Conservation (phyloP, 2,888 invertebrate genomes). For the Linnaemya vulpina region DNA sequence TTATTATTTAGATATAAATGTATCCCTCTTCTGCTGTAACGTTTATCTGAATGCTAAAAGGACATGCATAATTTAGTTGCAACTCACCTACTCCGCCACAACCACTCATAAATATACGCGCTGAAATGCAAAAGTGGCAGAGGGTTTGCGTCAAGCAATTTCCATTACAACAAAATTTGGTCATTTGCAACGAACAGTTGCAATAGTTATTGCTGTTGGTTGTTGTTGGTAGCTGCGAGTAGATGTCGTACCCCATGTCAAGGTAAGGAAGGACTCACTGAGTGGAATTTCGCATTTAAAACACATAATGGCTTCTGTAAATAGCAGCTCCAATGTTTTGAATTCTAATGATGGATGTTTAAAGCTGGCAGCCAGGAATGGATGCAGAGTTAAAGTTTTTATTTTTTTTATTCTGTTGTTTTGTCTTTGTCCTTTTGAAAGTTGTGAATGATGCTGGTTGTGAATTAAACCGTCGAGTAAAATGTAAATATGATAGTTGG, state of each 20-base stretch:
- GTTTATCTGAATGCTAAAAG: not conserved
- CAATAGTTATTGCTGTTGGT: not conserved
- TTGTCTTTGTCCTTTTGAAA: not conserved
- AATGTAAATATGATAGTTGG: constrained; percentile 35
- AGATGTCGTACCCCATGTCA: not conserved
- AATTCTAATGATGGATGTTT: constrained; percentile 66
- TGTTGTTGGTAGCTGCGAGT: not conserved
- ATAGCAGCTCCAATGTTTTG: constrained; percentile 49
- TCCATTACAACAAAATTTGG: constrained; percentile 53
- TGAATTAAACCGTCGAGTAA: constrained; percentile 20
- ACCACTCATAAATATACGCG: not conserved
- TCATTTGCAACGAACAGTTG: constrained; percentile 2
- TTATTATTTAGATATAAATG: not conserved
- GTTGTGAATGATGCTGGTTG: constrained; percentile 36
- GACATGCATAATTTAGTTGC: not conserved
- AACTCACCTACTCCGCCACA: not conserved
- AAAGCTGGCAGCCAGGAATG: constrained; percentile 32
- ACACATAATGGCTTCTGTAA: constrained; percentile 40
- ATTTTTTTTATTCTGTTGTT: not conserved
- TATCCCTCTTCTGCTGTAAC: not conserved
- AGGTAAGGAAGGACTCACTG: not conserved
- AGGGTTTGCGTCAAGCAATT: constrained; percentile 59
- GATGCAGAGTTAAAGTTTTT: not conserved
- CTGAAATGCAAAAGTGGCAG: not conserved
- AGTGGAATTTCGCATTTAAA: constrained; percentile 4